phyloP scores from a whole-genome alignment of 2,113 vertebrate species.

The Microtus montanus region DNA sequence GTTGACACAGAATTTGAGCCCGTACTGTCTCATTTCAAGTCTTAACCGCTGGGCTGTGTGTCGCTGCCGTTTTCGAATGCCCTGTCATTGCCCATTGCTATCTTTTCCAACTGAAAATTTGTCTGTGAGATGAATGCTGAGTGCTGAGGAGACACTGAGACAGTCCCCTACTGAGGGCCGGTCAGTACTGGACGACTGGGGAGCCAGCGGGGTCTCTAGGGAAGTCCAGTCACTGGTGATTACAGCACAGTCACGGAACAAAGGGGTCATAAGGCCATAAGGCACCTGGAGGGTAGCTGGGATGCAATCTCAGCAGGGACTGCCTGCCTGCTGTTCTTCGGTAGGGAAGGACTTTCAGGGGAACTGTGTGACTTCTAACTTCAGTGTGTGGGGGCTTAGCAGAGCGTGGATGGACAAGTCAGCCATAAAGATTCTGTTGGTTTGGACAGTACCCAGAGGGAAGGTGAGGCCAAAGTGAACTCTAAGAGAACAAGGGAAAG shows the following conservation, averaged over 20 bases:
- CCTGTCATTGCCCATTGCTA: background rate
- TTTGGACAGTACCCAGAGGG: background rate
- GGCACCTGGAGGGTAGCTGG: background rate
- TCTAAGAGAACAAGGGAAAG: background rate
- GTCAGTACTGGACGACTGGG: accelerated
- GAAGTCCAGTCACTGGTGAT: background rate
- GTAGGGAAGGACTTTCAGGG: background rate
- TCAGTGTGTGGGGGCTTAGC: background rate
- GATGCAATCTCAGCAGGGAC: constrained; percentile 9
- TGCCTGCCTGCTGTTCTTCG: background rate
- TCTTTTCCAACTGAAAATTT: background rate
- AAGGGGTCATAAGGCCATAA: background rate
- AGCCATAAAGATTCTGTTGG: background rate
- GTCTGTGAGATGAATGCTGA: background rate
- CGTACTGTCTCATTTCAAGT: background rate
- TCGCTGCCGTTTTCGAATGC: background rate
- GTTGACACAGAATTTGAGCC: background rate
- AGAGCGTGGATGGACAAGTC: too few species aligned
- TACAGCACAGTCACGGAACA: background rate
- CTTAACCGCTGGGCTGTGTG: background rate
- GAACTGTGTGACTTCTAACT: background rate
- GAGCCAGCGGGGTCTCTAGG: background rate
- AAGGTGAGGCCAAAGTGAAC: background rate
- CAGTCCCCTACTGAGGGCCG: background rate
- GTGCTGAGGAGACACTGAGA: background rate